These are phyloP conservation scores for Venusia cambrica DNA, from an alignment of 2,888 invertebrate species.

Conservation along the genomic window DNA sequence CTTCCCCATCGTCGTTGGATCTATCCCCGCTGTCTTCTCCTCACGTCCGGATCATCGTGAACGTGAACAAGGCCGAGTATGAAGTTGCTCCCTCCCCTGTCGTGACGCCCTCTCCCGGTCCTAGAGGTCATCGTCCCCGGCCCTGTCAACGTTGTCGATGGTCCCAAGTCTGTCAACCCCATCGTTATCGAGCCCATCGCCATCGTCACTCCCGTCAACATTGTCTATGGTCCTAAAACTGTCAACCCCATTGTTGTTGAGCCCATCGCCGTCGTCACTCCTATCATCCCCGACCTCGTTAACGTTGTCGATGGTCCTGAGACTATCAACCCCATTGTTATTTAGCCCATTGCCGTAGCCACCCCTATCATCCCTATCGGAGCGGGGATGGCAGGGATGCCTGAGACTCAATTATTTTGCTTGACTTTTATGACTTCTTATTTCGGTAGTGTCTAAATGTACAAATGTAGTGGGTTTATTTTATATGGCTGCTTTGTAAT, in stretches of 20 bases:
- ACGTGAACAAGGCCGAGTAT: constrained; percentile 34
- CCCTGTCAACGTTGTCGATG: constrained; percentile 21
- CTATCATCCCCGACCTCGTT: constrained; percentile 29
- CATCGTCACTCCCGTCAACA: constrained; percentile 6
- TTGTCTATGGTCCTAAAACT: no score
- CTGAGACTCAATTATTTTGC: no score
- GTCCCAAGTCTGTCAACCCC: constrained; percentile 24
- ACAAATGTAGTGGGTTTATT: no score
- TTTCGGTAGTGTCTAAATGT: no score
- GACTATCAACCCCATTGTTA: constrained; percentile 13
- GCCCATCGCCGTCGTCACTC: constrained; percentile 25
- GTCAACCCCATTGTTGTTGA: constrained; percentile 21
- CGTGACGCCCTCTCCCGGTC: constrained; percentile 18
- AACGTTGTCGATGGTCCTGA: neutral
- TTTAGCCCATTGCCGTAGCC: constrained; percentile 34
- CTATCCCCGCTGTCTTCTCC: constrained; percentile 28
- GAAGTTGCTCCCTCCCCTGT: constrained; percentile 22
- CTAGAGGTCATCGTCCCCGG: constrained; percentile 18
- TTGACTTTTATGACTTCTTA: no score
- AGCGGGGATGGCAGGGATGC: no score
- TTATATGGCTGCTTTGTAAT: no score
- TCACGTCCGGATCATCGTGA: constrained; percentile 45
- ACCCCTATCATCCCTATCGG: constrained; percentile 38
- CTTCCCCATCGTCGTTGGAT: constrained; percentile 25
- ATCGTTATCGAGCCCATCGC: constrained; percentile 26